These are phyloP conservation scores for Spilarctia lutea DNA, from an alignment of 2,888 invertebrate genomes.

Conservation along the genomic window DNA sequence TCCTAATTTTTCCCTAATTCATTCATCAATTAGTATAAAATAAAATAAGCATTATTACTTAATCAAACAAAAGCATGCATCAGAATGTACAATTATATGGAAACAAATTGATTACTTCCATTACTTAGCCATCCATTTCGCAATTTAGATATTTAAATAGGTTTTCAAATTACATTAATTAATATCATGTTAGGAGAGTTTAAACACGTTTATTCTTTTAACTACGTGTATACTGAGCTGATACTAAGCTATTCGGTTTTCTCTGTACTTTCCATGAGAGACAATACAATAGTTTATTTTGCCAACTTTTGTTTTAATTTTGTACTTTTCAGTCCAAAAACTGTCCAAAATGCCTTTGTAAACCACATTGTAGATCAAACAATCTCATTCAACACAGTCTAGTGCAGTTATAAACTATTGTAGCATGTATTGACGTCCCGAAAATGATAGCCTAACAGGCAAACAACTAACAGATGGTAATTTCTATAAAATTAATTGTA, in stretches of 20 bases:
- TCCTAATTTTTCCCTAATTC: conserved; percentile 17
- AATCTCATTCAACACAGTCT: neutral
- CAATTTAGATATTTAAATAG: neutral
- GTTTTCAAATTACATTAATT: too few species aligned
- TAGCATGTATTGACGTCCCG: neutral
- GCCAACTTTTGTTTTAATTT: too few species aligned
- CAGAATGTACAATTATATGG: conserved; percentile 19
- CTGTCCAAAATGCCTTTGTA: neutral
- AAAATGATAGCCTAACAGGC: too few species aligned
- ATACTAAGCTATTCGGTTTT: neutral
- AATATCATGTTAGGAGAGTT: neutral
- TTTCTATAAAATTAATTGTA: too few species aligned
- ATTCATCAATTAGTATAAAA: conserved; percentile 32
- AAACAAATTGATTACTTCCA: conserved; percentile 1
- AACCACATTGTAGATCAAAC: neutral
- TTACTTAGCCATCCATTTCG: neutral
- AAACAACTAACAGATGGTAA: too few species aligned
- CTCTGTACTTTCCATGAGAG: neutral
- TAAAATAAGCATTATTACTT: conserved; percentile 48
- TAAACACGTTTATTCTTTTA: neutral
- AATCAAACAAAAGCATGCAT: conserved; percentile 46
- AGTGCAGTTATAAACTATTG: neutral
- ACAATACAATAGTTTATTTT: too few species aligned
- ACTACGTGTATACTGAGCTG: neutral
- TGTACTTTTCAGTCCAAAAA: neutral